Conservation (phyloP, 2,797 vertebrate species). For the Sardinella longiceps region DNA sequence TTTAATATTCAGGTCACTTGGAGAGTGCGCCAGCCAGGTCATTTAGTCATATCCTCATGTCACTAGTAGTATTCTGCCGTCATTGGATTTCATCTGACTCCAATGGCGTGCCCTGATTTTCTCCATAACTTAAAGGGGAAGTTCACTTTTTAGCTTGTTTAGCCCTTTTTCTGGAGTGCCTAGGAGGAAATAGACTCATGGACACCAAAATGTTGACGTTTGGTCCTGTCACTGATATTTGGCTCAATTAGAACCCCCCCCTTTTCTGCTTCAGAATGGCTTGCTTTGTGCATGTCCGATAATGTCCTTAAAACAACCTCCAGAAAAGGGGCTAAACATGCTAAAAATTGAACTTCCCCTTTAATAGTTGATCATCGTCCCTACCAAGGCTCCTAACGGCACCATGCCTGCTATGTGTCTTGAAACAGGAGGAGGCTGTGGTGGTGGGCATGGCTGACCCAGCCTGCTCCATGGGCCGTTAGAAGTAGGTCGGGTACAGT, state of each 20-base stretch:
- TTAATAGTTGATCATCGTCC: conserved; percentile 47
- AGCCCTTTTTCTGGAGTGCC: too few relatives aligned
- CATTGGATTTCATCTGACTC: conserved; percentile 47
- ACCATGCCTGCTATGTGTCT: conserved; percentile 64
- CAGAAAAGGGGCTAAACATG: too few relatives aligned
- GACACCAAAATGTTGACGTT: too few relatives aligned
- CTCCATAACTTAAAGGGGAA: conserved; percentile 50
- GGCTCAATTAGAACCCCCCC: too few relatives aligned
- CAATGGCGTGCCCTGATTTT: conserved; percentile 45
- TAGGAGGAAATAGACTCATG: too few relatives aligned
- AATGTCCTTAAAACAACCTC: too few relatives aligned
- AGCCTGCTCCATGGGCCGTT: conserved; percentile 22
- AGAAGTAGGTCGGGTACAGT: conserved; percentile 60
- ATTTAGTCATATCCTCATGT: conserved; percentile 30
- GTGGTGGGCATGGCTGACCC: conserved; percentile 1
- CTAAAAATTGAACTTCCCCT: too few relatives aligned
- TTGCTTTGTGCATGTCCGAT: too few relatives aligned
- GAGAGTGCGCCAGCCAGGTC: conserved; percentile 24
- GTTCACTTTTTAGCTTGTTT: too few relatives aligned
- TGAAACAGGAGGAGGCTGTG: conserved; percentile 67
- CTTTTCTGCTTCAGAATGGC: too few relatives aligned
- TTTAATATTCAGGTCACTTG: conserved; percentile 37
- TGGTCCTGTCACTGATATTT: too few relatives aligned
- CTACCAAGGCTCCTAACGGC: conserved; percentile 27
- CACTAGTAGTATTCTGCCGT: conserved; percentile 39